Evolutionary conservation across 1,140 invertebrate species (phyloP).

Genomic region (Probaryconus sp.): DNA sequence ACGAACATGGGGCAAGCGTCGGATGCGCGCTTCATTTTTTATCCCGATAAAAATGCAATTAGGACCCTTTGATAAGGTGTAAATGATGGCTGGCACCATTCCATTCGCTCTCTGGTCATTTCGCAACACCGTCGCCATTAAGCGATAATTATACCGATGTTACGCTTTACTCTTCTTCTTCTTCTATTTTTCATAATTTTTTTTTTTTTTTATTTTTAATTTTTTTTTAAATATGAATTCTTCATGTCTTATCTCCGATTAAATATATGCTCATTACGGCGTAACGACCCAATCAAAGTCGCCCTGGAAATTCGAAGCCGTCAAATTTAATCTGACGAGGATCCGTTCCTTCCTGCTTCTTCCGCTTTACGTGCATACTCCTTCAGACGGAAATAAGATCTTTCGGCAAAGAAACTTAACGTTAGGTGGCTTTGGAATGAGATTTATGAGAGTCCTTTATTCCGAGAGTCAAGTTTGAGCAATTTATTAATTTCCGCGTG

Average conservation of each 20-base stretch:
- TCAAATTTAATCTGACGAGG: slow-evolving; percentile 17
- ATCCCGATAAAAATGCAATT: slow-evolving; percentile 75
- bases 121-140: slow-evolving; percentile 41
- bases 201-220: too few relatives aligned
- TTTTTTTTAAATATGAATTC: slow-evolving; percentile 5
- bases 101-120: slow-evolving; percentile 44
- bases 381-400: slow-evolving; percentile 31
- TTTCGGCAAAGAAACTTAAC: slow-evolving; percentile 10
- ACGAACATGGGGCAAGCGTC: slow-evolving; percentile 38
- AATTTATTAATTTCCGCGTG: slow-evolving; percentile 75
- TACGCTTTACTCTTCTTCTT: slow-evolving; percentile 12
- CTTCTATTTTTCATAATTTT: too few relatives aligned
- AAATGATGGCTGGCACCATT: slow-evolving; percentile 54
- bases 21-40: slow-evolving; percentile 73
- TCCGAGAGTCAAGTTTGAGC: slow-evolving; percentile 70
- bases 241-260: slow-evolving; percentile 24
- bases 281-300: slow-evolving; percentile 23
- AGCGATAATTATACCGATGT: slow-evolving; percentile 35
- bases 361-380: slow-evolving; percentile 4
- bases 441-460: slow-evolving; percentile 74
- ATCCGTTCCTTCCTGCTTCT: neutral
- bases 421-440: slow-evolving; percentile 55
- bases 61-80: slow-evolving; percentile 69
- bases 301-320: neutral
- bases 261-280: slow-evolving; percentile 41